Evolutionary conservation across 2,797 vertebrate species (phyloP).

Genomic region (Pachyuromys duprasi): DNA sequence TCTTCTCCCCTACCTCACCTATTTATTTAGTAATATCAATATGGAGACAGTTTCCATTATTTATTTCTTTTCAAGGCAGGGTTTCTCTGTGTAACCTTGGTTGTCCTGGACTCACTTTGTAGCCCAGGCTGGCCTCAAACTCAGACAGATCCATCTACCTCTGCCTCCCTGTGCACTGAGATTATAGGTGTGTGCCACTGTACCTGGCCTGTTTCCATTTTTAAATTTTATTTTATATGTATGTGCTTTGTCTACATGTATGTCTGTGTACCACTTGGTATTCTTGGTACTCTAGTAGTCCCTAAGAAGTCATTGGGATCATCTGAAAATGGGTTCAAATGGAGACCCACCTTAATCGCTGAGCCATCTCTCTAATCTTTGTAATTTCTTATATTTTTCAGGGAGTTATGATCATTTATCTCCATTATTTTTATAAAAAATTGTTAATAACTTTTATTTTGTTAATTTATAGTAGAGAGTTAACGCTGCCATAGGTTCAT

Average conservation of each 20-base stretch:
- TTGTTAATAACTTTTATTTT: not conserved
- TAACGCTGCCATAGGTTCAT: not conserved
- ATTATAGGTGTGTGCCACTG: too few species aligned
- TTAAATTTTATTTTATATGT: not conserved
- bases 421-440: not conserved
- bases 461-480: not conserved
- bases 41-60: not conserved
- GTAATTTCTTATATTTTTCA: conserved; percentile 5
- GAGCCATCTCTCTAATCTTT: not conserved
- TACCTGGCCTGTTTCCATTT: not conserved
- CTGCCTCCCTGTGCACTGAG: too few species aligned
- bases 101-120: too few species aligned
- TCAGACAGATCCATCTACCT: too few species aligned
- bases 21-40: not conserved
- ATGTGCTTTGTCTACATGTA: not conserved
- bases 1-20: not conserved
- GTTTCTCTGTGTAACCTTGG: too few species aligned
- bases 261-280: not conserved
- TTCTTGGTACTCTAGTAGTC: not conserved
- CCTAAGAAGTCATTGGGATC: not conserved
- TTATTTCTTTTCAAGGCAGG: too few species aligned
- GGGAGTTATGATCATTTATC: not conserved
- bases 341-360: too few species aligned
- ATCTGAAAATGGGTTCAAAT: not conserved
- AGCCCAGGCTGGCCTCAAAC: too few species aligned